phyloP scores from a whole-genome alignment of 2,113 vertebrate species.

The Oncorhynchus mykiss region DNA sequence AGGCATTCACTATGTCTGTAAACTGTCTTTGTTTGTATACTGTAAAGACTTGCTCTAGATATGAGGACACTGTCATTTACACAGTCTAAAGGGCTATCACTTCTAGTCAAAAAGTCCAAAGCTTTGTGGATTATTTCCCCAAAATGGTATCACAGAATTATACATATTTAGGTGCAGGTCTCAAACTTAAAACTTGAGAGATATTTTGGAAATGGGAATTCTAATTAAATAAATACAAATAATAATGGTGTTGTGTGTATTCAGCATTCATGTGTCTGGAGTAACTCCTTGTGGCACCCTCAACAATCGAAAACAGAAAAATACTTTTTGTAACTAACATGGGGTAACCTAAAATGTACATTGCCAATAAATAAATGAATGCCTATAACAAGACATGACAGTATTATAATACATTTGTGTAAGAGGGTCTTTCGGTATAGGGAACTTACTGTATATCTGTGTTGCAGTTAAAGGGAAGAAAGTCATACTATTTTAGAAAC shows the following conservation, averaged over 20 bases:
- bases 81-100: constrained; percentile 19
- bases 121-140: neutral
- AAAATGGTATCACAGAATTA: neutral
- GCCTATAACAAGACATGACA: no score
- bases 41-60: constrained; percentile 33
- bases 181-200: constrained; percentile 14
- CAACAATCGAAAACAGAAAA: no score
- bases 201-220: constrained; percentile 37
- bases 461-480: neutral
- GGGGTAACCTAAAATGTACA: no score
- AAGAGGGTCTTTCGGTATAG: no score
- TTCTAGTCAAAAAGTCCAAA: neutral
- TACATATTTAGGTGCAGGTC: neutral
- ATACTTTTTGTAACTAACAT: no score
- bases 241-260: neutral
- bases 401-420: no score
- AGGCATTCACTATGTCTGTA: constrained; percentile 33
- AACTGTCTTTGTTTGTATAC: constrained; percentile 42
- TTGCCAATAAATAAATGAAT: no score
- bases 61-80: neutral
- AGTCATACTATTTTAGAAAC: neutral
- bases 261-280: neutral
- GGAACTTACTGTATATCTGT: neutral
- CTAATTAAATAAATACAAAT: constrained; percentile 34
- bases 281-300: neutral